Conservation (phyloP, 2,888 invertebrate genomes). For the Hypercompe scribonia region DNA sequence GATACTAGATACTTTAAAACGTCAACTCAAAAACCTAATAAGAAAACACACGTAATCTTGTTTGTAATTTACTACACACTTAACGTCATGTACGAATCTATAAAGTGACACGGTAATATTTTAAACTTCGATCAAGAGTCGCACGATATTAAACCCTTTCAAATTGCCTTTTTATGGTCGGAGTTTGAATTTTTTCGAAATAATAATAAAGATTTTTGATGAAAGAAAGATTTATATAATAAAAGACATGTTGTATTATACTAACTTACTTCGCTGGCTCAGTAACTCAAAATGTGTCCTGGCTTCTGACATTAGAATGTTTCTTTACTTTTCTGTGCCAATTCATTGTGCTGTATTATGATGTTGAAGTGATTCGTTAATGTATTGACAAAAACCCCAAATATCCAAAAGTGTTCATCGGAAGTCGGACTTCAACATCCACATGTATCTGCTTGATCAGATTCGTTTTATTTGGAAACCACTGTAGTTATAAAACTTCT, state of each 20-base stretch:
- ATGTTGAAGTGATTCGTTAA: not conserved
- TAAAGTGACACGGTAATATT: slow-evolving; percentile 8
- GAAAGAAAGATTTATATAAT: not conserved
- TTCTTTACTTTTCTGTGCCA: too few relatives aligned
- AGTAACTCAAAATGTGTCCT: too few relatives aligned
- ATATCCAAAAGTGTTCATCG: too few relatives aligned
- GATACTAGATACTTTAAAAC: not conserved
- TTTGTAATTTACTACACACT: slow-evolving; percentile 11
- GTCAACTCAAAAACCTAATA: not conserved
- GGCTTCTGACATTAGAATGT: too few relatives aligned
- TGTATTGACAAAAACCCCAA: not conserved
- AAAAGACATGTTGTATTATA: too few relatives aligned
- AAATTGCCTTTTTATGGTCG: not conserved
- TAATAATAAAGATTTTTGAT: not conserved
- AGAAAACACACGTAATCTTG: not conserved
- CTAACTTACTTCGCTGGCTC: too few relatives aligned
- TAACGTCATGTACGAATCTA: slow-evolving; percentile 3
- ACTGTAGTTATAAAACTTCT: too few relatives aligned
- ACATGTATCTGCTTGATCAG: too few relatives aligned
- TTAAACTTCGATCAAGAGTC: slow-evolving; percentile 9
- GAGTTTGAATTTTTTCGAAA: not conserved
- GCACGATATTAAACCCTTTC: not conserved
- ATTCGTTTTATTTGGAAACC: too few relatives aligned
- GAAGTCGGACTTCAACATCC: too few relatives aligned
- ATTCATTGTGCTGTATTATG: too few relatives aligned